Percentiles rank a stretch among this genome's conserved stretches.
phyloP scores from a whole-genome alignment of 1,140 invertebrate genomes.

The Drosophila simulans region DNA sequence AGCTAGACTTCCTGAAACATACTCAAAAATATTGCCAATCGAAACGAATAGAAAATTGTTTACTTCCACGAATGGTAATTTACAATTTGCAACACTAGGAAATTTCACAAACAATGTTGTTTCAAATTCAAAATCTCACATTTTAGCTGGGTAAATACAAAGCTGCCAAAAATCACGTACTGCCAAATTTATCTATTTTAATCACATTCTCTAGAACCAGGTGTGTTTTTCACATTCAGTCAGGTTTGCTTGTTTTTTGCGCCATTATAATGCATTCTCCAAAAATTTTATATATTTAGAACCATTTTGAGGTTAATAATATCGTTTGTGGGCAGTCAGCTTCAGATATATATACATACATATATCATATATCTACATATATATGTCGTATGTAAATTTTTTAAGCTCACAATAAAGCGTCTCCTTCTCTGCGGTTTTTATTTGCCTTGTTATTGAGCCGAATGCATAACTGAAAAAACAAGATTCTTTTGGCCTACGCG shows the following conservation, averaged over 20 bases:
- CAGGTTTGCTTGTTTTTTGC: constrained; percentile 20
- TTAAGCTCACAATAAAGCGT: constrained; percentile 43
- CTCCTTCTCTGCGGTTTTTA: constrained; percentile 28
- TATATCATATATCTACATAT: background rate
- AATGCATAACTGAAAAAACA: constrained; percentile 59
- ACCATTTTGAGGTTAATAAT: constrained; percentile 64
- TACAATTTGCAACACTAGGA: background rate
- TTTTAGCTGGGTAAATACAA: background rate
- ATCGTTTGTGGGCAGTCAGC: constrained; percentile 50
- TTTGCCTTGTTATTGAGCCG: constrained; percentile 18
- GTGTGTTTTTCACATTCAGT: constrained; percentile 29
- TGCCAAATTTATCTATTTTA: constrained; percentile 7
- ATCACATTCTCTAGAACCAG: constrained; percentile 1
- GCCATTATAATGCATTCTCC: constrained; percentile 21
- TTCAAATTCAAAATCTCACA: no score
- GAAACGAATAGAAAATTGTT: constrained; percentile 8
- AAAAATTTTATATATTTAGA: constrained; percentile 12
- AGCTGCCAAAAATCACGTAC: constrained; percentile 14
- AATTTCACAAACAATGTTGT: background rate
- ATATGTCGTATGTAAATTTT: constrained; percentile 66
- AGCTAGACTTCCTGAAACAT: background rate
- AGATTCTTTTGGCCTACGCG: constrained; percentile 69
- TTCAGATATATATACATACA: constrained; percentile 23
- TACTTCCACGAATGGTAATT: background rate
- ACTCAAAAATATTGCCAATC: background rate